Percentiles rank a stretch among this genome's conserved stretches.
These are phyloP conservation scores for Cettia cetti DNA, from an alignment of 2,113 vertebrate genomes.

Conservation along the genomic window DNA sequence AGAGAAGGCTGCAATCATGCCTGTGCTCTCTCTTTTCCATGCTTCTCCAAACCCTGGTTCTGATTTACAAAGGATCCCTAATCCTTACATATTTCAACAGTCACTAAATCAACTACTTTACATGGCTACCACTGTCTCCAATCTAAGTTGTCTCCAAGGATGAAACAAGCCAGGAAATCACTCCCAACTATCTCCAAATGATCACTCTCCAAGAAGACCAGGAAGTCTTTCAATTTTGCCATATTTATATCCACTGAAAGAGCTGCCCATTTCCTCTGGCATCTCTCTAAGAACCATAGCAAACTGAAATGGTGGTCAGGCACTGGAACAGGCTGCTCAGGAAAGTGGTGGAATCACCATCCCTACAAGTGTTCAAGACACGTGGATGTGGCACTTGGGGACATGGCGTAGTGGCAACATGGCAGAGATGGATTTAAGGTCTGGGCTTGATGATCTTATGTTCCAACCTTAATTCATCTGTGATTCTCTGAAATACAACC, in stretches of 20 bases:
- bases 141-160: neutral
- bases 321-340: neutral
- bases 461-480: neutral
- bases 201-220: neutral
- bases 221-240: neutral
- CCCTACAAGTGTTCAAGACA: neutral
- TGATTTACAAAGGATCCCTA: neutral
- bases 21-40: neutral
- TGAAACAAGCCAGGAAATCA: neutral
- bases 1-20: neutral
- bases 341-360: neutral
- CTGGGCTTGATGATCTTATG: fast-evolving
- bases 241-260: neutral
- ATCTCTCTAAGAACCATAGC: neutral
- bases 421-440: neutral
- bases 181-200: neutral
- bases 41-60: neutral
- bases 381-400: neutral
- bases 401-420: neutral
- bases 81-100: neutral
- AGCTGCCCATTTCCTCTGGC: neutral
- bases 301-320: neutral
- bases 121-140: neutral
- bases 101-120: neutral
- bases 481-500: neutral